Conservation (phyloP, 2,888 invertebrate species). For the Amblyjoppa proteus region DNA sequence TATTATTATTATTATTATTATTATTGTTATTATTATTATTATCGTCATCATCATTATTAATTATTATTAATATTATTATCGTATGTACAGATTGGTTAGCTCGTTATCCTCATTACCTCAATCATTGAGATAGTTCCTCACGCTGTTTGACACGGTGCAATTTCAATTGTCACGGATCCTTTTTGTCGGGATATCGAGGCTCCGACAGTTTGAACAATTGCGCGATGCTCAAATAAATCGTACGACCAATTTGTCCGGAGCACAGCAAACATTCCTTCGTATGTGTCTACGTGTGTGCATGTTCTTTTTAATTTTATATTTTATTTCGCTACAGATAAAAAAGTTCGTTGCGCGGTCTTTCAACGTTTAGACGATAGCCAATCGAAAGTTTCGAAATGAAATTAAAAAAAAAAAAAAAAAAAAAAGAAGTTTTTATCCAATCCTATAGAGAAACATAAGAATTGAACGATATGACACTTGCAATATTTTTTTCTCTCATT, state of each 20-base stretch:
- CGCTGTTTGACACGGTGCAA: conserved; percentile 65
- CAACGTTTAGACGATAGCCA: conserved; percentile 19
- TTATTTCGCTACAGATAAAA: conserved; percentile 5
- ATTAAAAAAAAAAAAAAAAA: too few species aligned
- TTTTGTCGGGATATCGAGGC: conserved; percentile 14
- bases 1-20: conserved; percentile 61
- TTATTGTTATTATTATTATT: conserved; percentile 60
- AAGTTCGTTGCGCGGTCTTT: conserved; percentile 2
- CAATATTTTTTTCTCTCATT: conserved; percentile 2
- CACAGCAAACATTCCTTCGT: background rate
- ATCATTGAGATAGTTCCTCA: conserved; percentile 82
- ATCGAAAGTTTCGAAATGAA: conserved; percentile 1
- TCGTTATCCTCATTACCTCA: conserved; percentile 82
- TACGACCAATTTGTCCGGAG: conserved; percentile 16
- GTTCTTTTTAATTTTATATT: conserved; percentile 28
- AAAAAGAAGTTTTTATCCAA: conserved; percentile 5
- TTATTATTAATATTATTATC: conserved; percentile 60
- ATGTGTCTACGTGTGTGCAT: background rate
- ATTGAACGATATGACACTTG: conserved; percentile 39
- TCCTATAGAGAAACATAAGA: conserved; percentile 27
- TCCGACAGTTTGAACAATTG: conserved; percentile 7
- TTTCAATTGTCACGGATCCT: conserved; percentile 45
- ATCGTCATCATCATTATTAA: conserved; percentile 9
- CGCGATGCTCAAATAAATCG: conserved; percentile 28
- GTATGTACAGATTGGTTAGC: conserved; percentile 69